phyloP scores from a whole-genome alignment of 2,888 invertebrate genomes.

The Cryptocheilus praepositus region DNA sequence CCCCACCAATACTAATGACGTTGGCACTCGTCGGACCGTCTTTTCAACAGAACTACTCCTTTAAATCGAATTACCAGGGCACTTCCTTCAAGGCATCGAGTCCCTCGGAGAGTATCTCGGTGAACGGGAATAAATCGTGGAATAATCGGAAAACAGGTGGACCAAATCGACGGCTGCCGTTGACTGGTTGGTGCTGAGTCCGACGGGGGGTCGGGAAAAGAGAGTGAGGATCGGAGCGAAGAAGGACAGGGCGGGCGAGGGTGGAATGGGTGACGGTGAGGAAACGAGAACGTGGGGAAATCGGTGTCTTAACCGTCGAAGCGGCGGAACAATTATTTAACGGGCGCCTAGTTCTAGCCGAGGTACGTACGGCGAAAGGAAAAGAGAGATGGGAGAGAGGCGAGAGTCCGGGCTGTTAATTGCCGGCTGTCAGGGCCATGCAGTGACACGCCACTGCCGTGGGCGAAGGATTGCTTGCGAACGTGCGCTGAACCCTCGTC shows the following conservation, averaged over 20 bases:
- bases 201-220: constrained; percentile 39
- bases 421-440: constrained; percentile 73
- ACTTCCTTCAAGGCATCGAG: neutral
- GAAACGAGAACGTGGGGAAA: constrained; percentile 45
- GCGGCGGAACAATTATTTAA: constrained; percentile 71
- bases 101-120: constrained; percentile 4
- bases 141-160: constrained; percentile 67
- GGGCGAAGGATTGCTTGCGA: constrained; percentile 46
- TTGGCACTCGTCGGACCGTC: constrained; percentile 5
- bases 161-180: constrained; percentile 63
- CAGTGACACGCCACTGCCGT: constrained; percentile 57
- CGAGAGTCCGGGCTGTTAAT: constrained; percentile 73
- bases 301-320: constrained; percentile 70
- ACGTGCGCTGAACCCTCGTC: constrained; percentile 34
- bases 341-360: constrained; percentile 55
- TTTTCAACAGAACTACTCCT: constrained; percentile 3
- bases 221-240: constrained; percentile 37
- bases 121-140: constrained; percentile 50
- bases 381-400: constrained; percentile 49
- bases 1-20: constrained; percentile 41
- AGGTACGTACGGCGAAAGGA: constrained; percentile 14
- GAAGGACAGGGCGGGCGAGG: constrained; percentile 27
- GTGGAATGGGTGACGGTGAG: constrained; percentile 8
- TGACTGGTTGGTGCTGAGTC: constrained; percentile 58
- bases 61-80: neutral